A percentile compares a stretch with the other conserved stretches of the same genome.
Evolutionary conservation across 2,797 vertebrate species (phyloP).

Genomic region (Numenius phaeopus): DNA sequence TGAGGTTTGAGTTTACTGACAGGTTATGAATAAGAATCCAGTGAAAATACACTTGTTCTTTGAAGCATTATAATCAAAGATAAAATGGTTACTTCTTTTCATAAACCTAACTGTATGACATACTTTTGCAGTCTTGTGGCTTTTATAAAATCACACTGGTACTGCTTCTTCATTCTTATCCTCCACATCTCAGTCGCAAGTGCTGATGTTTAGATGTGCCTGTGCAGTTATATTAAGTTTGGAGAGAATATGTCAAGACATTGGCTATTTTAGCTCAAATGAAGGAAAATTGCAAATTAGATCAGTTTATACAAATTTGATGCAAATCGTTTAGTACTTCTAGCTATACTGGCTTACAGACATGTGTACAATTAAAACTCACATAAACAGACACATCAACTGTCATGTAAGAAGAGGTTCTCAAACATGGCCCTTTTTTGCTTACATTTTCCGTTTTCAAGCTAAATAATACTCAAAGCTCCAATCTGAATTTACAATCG

Average conservation of each 20-base stretch:
- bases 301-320: neutral
- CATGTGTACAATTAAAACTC: neutral
- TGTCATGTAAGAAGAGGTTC: neutral
- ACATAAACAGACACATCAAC: neutral
- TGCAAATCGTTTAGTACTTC: neutral
- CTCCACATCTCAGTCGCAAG: neutral
- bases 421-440: neutral
- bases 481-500: neutral
- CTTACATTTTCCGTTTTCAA: neutral
- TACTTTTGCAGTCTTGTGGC: neutral
- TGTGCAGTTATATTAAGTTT: neutral
- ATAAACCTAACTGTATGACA: neutral
- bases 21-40: neutral
- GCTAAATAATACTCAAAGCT: neutral
- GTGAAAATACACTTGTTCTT: neutral
- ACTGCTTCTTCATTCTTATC: neutral
- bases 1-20: neutral
- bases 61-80: neutral
- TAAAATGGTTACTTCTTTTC: neutral
- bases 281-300: neutral
- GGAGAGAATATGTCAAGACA: neutral
- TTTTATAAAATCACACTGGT: neutral
- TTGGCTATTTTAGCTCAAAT: neutral
- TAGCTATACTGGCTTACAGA: neutral
- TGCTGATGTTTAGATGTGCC: neutral